These are phyloP conservation scores for Sorex fumeus DNA, from an alignment of 2,113 vertebrate genomes.

Conservation along the genomic window DNA sequence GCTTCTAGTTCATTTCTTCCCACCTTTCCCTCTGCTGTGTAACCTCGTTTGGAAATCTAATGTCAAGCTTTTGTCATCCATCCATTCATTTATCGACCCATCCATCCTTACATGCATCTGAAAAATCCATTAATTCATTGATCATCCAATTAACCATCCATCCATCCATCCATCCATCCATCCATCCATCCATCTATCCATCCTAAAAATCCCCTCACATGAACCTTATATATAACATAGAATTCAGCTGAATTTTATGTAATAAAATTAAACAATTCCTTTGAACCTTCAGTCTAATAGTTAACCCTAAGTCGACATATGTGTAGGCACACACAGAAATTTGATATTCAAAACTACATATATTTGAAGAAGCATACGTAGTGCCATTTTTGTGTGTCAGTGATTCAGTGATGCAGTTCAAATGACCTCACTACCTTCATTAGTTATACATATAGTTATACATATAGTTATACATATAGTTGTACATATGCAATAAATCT, in stretches of 20 bases:
- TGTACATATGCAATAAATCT: slow-evolving; percentile 31
- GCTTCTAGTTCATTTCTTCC: no score
- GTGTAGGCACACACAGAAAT: not conserved
- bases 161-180: not conserved
- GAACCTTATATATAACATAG: not conserved
- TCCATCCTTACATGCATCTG: not conserved
- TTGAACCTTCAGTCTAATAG: not conserved
- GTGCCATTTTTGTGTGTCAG: not conserved
- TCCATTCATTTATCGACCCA: not conserved
- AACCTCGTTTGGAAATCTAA: no score
- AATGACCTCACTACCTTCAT: not conserved
- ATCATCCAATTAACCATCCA: not conserved
- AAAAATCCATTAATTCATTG: no score
- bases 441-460: not conserved
- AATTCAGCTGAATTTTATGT: not conserved
- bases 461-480: not conserved
- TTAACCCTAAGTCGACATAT: not conserved
- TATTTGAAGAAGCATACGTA: not conserved
- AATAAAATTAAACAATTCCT: not conserved
- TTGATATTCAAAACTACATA: not conserved
- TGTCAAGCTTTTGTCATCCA: no score
- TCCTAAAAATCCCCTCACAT: not conserved
- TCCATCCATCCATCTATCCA: not conserved
- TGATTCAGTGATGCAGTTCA: fast-evolving
- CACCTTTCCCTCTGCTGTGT: no score